Percentiles rank a stretch among this genome's conserved stretches.
These are phyloP conservation scores for Drosophila arawakana DNA, from an alignment of 1,140 invertebrate species.

Conservation along the genomic window DNA sequence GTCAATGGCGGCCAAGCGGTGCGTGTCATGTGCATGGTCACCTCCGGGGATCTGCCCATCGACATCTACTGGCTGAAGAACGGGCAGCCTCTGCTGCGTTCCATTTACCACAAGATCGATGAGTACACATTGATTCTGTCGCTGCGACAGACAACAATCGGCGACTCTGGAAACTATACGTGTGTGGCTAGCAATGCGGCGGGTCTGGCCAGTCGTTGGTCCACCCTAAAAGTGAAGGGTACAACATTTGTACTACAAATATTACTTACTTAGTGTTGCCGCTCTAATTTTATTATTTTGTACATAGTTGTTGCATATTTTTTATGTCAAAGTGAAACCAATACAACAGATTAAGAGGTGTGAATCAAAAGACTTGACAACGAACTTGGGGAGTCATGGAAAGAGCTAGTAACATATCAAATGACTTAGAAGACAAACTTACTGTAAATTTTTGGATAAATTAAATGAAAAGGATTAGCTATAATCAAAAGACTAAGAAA, in stretches of 20 bases:
- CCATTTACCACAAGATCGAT: slow-evolving; percentile 85
- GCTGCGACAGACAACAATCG: slow-evolving; percentile 89
- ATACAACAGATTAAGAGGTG: not conserved
- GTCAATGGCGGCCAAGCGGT: slow-evolving; percentile 89
- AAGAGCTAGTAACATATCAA: not conserved
- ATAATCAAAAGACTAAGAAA: not conserved
- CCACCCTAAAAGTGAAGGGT: slow-evolving; percentile 87
- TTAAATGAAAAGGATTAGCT: not conserved
- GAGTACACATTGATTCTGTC: slow-evolving; percentile 89
- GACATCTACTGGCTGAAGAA: slow-evolving; percentile 88
- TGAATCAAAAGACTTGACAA: slow-evolving; percentile 37
- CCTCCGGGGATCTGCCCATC: slow-evolving; percentile 89
- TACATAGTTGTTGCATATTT: slow-evolving; percentile 16
- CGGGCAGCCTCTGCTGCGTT: slow-evolving; percentile 74
- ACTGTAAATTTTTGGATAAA: not conserved
- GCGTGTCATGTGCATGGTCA: slow-evolving; percentile 89
- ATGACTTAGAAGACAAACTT: slow-evolving; percentile 19
- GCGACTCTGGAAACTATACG: slow-evolving; percentile 88
- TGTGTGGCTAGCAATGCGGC: slow-evolving; percentile 89
- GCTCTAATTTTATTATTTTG: slow-evolving; percentile 24
- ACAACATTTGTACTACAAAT: slow-evolving; percentile 4
- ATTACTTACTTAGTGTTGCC: not conserved
- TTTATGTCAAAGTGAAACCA: not conserved
- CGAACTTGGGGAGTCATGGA: slow-evolving; percentile 46
- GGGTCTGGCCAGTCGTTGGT: slow-evolving; percentile 86